Evolutionary conservation across 2,888 invertebrate genomes (phyloP), one percentile per base, ranked within the genome.

Genomic region (Trissoscelio sp.): DNA sequence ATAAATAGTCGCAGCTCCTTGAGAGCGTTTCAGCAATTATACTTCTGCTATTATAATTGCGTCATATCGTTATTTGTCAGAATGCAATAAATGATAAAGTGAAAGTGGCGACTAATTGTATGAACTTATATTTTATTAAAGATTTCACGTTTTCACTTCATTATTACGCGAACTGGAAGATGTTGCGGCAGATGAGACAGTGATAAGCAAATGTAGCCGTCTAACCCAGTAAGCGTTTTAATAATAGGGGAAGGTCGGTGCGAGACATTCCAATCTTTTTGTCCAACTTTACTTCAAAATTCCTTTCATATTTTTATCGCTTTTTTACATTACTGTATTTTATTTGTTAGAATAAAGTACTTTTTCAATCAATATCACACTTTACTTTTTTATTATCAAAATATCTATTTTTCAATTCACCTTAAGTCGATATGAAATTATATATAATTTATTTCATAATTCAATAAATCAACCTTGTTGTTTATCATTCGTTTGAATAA

Each of bases 21-120:
- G 20, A 2, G 34, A 51, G 11, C 22, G 31, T 64, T 37, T 64
- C 4, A 46, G 60, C 28, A 57, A 60, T 53, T 48, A 42, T 39
- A 42, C 60, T 60, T 51, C 42, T 75, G 48, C 58, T 75, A 75
- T 66, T 75, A 60, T 58, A 48, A 67, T 77, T 77, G 67, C 75
- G 34, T 53, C 64, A 75, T 20, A 24, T 55, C 44, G 31, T 67
- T 46, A 58, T 58, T 66, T 31, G 64, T 58, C 66, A 16, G 39
- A 42, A 48, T 58, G 64, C 58, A 66, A 74, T 57, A 46, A 74
- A 74, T 57, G 66, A 73, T 64, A 64, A 74, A 66, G 74, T 66
- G 74, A 74, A 74, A 74, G 74, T 57, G 37, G 18, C 46, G 24
- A 57, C 42, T 74, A 66, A 74, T 75, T 75, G 58, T 14, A 39